Percentiles rank a stretch among this genome's conserved stretches.
phyloP scores from a whole-genome alignment of 2,113 vertebrate genomes.

The Perca fluviatilis region DNA sequence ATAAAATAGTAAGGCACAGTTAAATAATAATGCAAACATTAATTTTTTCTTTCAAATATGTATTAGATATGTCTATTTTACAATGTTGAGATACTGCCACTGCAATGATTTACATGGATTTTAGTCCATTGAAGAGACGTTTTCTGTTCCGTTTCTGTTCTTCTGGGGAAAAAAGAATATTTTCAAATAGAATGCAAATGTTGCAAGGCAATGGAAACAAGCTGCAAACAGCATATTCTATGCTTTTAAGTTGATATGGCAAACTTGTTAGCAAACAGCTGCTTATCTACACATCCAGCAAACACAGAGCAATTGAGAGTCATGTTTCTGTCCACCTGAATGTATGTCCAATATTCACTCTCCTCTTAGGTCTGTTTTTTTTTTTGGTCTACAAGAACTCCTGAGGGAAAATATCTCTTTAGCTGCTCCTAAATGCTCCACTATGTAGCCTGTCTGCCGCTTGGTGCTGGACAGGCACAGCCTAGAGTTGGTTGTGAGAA shows the following conservation, averaged over 20 bases:
- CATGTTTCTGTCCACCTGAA: neutral
- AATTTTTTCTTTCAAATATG: neutral
- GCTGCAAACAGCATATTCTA: neutral
- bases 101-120: conserved; percentile 1
- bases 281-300: neutral
- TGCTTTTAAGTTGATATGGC: neutral
- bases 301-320: neutral
- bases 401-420: neutral
- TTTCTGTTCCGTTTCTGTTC: neutral
- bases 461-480: neutral
- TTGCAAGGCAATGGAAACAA: neutral
- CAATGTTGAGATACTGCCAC: neutral
- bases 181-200: neutral
- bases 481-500: neutral
- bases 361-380: neutral
- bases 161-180: neutral
- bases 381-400: neutral
- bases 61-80: conserved; percentile 24
- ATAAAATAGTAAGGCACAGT: conserved; percentile 1
- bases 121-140: neutral
- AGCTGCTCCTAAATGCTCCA: neutral
- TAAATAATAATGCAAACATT: conserved; percentile 3
- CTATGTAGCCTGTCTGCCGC: neutral
- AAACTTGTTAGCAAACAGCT: neutral
- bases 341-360: neutral